A percentile compares a stretch with the other conserved stretches of the same genome.
Conservation (phyloP, 2,797 vertebrate genomes). For the Myripristis jacobus region DNA sequence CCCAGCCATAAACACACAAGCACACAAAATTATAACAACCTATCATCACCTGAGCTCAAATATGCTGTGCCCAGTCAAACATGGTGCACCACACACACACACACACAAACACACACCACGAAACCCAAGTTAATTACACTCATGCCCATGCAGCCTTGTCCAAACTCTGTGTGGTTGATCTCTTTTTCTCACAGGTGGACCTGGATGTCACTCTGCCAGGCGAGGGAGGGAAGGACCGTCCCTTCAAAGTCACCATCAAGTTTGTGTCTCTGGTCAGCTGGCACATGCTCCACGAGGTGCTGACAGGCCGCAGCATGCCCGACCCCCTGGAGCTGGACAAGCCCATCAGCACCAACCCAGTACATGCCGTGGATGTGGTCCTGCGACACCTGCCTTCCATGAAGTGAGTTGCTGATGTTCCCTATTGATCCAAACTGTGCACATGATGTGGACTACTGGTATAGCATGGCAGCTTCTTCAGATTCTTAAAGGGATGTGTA, state of each 20-base stretch:
- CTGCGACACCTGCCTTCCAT: constrained; percentile 98
- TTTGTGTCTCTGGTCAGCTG: constrained; percentile 99
- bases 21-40: too few species aligned
- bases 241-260: constrained; percentile 98
- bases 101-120: background rate
- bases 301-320: constrained; percentile 95
- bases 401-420: constrained; percentile 86
- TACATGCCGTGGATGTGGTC: constrained; percentile 98
- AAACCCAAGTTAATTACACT: too few species aligned
- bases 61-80: too few species aligned
- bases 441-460: too few species aligned
- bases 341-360: constrained; percentile 99
- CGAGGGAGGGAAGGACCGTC: constrained; percentile 98
- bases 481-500: too few species aligned
- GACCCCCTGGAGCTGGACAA: constrained; percentile 99
- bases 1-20: background rate
- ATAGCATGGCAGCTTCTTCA: too few species aligned
- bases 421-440: too few species aligned
- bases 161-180: background rate
- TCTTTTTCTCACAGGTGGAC: constrained; percentile 88
- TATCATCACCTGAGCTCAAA: too few species aligned
- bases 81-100: too few species aligned
- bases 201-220: constrained; percentile 99
- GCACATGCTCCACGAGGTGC: constrained; percentile 98
- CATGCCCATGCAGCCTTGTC: background rate